Conservation (phyloP, 2,113 vertebrate genomes). For the Spermophilus dauricus region DNA sequence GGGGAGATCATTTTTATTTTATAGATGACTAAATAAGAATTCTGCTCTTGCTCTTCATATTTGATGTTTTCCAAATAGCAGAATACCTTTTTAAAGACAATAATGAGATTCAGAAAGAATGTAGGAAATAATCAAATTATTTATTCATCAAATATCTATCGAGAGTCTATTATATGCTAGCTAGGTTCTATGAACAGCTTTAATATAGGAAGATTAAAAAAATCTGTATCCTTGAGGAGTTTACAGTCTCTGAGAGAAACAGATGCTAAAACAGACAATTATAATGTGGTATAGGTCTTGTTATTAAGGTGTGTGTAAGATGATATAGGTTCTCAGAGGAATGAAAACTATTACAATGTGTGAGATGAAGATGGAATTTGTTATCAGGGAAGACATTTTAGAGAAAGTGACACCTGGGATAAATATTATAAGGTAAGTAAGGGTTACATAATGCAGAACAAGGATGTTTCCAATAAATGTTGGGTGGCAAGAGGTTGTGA, state of each 20-base stretch:
- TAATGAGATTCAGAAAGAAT: conserved; percentile 44
- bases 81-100: conserved; percentile 19
- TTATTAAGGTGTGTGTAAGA: not conserved
- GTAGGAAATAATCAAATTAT: conserved; percentile 15
- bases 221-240: not conserved
- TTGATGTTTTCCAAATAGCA: not conserved
- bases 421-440: not conserved
- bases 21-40: conserved; percentile 3
- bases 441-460: not conserved
- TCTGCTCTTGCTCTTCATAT: not conserved
- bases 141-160: conserved; percentile 29
- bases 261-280: not conserved
- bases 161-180: not conserved
- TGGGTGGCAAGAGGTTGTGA: not conserved
- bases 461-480: not conserved
- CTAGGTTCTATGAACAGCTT: not conserved
- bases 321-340: not conserved
- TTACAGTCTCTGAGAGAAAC: not conserved
- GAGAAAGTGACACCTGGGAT: not conserved
- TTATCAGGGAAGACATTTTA: not conserved
- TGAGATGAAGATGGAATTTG: not conserved
- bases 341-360: not conserved
- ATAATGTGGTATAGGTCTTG: not conserved
- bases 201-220: not conserved
- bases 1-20: conserved; percentile 9